phyloP scores from a whole-genome alignment of 2,113 vertebrate species.

The Gymnogyps californianus region DNA sequence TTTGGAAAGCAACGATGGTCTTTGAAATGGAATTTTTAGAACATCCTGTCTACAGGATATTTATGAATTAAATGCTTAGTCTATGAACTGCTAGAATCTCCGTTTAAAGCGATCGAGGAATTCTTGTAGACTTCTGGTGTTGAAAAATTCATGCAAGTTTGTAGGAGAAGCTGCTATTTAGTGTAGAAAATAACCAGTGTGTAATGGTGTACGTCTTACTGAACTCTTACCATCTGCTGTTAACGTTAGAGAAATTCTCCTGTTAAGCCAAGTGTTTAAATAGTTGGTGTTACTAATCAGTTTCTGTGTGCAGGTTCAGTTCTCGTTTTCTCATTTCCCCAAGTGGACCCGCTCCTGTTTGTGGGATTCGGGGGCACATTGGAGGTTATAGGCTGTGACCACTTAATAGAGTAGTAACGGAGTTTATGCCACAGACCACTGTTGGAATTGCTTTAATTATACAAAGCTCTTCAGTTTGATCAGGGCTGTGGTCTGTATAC shows the following conservation, averaged over 20 bases:
- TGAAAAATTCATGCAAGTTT: background rate
- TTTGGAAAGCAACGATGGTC: background rate
- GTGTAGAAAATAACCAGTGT: background rate
- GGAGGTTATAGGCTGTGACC: background rate
- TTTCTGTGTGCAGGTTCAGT: background rate
- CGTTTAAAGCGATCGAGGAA: background rate
- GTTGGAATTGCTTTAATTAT: background rate
- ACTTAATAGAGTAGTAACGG: background rate
- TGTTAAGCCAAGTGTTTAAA: background rate
- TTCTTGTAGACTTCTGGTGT: background rate
- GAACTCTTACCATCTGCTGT: background rate
- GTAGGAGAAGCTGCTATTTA: background rate
- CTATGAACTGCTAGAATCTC: background rate
- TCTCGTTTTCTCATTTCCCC: background rate
- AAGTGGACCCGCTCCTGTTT: background rate
- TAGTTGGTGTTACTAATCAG: rapidly evolving
- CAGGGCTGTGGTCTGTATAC: background rate
- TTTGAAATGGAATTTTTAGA: conserved; percentile 39
- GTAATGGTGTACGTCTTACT: background rate
- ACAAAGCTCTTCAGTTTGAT: background rate
- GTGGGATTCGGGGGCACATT: background rate
- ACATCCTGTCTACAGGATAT: conserved; percentile 46
- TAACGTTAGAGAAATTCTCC: background rate
- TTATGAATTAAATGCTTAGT: conserved; percentile 31
- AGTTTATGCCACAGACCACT: background rate